Evolutionary conservation across 2,113 vertebrate species (phyloP), one percentile per base, ranked within the genome.

Genomic region (Catharus bicknelli): DNA sequence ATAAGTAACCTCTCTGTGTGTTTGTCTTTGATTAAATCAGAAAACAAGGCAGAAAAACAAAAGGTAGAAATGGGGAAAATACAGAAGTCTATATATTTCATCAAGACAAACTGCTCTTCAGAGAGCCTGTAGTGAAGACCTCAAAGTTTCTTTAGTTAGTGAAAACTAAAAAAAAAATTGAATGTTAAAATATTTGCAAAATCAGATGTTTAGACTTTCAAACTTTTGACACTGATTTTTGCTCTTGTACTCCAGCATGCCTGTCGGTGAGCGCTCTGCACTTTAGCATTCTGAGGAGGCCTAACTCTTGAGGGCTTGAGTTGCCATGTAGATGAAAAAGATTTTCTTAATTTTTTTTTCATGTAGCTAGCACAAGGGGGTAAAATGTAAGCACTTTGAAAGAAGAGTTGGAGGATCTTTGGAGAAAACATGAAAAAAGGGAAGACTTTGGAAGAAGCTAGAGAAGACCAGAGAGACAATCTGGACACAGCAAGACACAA

Each of bases 201-300:
- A 76, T 53, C 50, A 82, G 8, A 19, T 54, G 3, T 67, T 70
- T 72, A 30, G 10, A 25, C 18, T 51, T 42, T 69, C 30, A 47
- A 74, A 63, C 13, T 58, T 70, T 72, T 47, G 47, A 62, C n/a
- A 23, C 3, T 47, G 18, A 7, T 64, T 83, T 81, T 55, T 68
- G 36, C 23, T 73, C 64, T 40, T 57, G 29, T 50, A 21, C 5
- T 32, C 8, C 43, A 51, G 7, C 29, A 32, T 84, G 21, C 27
- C 7, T 7, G 0, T 76, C 47, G 61, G 18, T 16, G 26, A 86
- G 8, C 1, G 0, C 21, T 23, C 13, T 62, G 25, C 29, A 16
- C 13, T 70, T 74, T 0, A 62, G 21, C 26, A 59, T 2, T 47
- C 5, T 45, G 9, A 48, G 27, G 47, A 82, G 30, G 23, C 32